Evolutionary conservation across 2,797 vertebrate genomes (phyloP), one percentile per base, ranked within the genome.

Genomic region (Pangasius sanitwongsei): DNA sequence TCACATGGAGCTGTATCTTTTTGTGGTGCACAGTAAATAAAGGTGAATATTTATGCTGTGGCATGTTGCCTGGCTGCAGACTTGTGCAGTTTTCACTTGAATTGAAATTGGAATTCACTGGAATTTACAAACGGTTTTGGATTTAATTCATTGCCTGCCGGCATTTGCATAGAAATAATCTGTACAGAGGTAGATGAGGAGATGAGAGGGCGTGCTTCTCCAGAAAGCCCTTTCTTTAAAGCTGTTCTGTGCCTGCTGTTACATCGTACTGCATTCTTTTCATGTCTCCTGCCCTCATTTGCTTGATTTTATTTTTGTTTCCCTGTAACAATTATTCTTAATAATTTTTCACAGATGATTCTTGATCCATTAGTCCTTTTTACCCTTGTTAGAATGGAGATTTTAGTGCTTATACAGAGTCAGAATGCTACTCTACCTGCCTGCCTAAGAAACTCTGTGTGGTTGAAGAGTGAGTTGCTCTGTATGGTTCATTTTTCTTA

Each of bases 121-220:
- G 97, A 97, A 97, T 97, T 97, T 95, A 95, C 95, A 96, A 97
- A 96, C 96, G 96, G 95, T 95, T 97, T 96, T 95, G 95, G 93
- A 94, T 95, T 96, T 95, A 95, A 96, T 89, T 94, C 94, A 95
- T 88, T 91, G 75, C 87, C 90, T 83, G 88, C 92, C 75, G 92
- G 28, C 94, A 96, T 97, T 97, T 97, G 95, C 95, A 96, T 97
- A 96, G 96, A 97, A 96, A 97, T 97, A 94, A 97, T 97, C 95
- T 97, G 93, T 95, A 92, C 94, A 94, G 95, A 96, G 94, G 95
- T 95, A 94, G 95, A 94, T 95, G 95, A 95, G 94, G 94, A 93
- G 95, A 94, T 92, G 93, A 93, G 94, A 93, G 89, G 72, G 84
- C 61, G 85, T 80, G 86, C 78, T 70, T 87, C 65, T 82, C 50